Conservation (phyloP, 2,113 vertebrate species). For the Datnioides undecimradiatus region DNA sequence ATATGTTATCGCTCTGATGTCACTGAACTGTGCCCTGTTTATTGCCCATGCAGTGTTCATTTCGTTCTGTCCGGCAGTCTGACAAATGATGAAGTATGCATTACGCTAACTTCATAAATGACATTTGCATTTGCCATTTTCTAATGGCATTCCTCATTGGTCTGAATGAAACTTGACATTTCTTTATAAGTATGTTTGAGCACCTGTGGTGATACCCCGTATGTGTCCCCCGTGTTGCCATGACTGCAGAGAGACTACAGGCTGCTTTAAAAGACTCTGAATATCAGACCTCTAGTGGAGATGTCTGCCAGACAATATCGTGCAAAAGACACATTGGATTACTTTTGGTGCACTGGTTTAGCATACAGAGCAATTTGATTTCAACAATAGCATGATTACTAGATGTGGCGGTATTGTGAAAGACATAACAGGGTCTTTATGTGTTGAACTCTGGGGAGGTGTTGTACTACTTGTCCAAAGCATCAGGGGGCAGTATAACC, state of each 20-base stretch:
- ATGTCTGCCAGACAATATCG: not conserved
- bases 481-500: slow-evolving; percentile 76
- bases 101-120: not conserved
- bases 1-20: not conserved
- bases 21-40: not conserved
- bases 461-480: slow-evolving; percentile 14
- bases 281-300: not conserved
- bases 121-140: slow-evolving; percentile 54
- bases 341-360: not conserved
- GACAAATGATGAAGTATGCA: not conserved
- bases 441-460: not conserved
- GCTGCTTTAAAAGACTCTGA: slow-evolving; percentile 9
- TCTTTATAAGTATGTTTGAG: slow-evolving; percentile 39
- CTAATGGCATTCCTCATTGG: slow-evolving; percentile 7
- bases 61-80: not conserved
- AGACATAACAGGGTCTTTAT: not conserved
- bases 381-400: not conserved
- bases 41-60: not conserved
- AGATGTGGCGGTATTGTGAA: not conserved
- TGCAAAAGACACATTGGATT: not conserved
- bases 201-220: slow-evolving; percentile 2
- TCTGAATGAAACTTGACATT: slow-evolving; percentile 47
- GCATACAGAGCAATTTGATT: not conserved
- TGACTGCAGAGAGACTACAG: slow-evolving; percentile 34
- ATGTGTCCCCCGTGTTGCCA: slow-evolving; percentile 27